Evolutionary conservation across 2,797 vertebrate species (phyloP), one percentile per base, ranked within the genome.

Genomic region (Urocyon cinereoargenteus): DNA sequence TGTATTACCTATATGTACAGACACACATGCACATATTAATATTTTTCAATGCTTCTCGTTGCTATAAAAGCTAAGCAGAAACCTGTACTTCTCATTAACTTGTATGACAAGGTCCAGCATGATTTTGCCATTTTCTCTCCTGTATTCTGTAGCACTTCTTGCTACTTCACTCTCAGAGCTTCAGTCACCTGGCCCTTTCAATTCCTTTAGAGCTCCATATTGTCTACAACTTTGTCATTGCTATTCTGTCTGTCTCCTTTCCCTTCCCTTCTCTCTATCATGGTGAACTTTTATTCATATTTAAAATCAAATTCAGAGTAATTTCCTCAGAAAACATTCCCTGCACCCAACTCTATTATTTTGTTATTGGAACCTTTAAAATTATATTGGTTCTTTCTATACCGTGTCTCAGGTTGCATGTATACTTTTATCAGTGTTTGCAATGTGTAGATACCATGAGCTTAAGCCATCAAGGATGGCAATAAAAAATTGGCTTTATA

Each of bases 401-500:
- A 53, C 2, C 24, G 3, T 34, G 57, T 90, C 45, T 94, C 34
- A 61, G 31, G 34, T 93, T 55, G 2, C 40, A 59, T 77, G 26
- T 59, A 55, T 19, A 85, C 19, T 75, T 94, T 90, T 86, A 87
- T 87, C n/a, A 82, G 14, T 62, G 40, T 88, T 62, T 82, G 3
- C 9, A 81, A 36, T 92, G 90, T 90, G 19, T 90, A 92, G 34
- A 70, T 85, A 24, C 4, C 40, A 87, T 72, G 40, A 53, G 11
- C 9, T 59, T 93, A 77, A 93, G 15, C 62, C 18, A 85, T 94
- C 14, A 91, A 64, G 53, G 18, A 86, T 73, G 24, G 4, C 6
- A 86, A 90, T 92, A 10, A 96, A 89, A 95, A 53, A 28, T 75
- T 62, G 94, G 24, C 16, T 73, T 92, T 57, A 81, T n/a, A 45